Conservation (phyloP, 53 echinoderm and acorn worm species). For the Holothuria leucospilota region DNA sequence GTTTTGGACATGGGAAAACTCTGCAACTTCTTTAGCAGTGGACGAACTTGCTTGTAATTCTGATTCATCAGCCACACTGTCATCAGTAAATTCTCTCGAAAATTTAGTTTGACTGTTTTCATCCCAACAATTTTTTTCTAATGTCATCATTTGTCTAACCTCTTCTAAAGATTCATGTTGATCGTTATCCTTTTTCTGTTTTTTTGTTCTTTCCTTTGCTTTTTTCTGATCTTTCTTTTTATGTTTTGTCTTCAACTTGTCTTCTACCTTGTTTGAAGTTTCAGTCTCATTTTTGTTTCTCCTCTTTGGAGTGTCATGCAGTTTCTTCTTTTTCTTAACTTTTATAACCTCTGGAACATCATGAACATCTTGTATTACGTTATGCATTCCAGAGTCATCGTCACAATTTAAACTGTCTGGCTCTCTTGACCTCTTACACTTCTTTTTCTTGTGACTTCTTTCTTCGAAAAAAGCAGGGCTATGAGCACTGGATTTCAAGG, state of each 20-base stretch:
- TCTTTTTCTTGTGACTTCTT: slow-evolving; percentile 1
- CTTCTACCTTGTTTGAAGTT: no score
- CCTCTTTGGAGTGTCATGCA: not conserved
- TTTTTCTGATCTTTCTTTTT: not conserved
- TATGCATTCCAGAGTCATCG: not conserved
- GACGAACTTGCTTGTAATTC: not conserved
- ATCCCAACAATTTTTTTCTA: not conserved
- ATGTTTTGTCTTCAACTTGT: not conserved
- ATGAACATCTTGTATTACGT: not conserved
- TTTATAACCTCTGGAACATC: not conserved
- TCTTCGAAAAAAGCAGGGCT: not conserved
- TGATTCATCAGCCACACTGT: not conserved
- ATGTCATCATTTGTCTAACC: not conserved
- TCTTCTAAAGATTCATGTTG: no score
- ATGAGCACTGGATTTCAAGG: no score
- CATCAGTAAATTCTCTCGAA: no score
- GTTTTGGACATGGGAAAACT: no score
- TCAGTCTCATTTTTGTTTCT: not conserved
- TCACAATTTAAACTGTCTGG: not conserved
- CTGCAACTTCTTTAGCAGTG: not conserved
- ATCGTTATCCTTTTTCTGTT: not conserved
- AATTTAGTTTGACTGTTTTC: no score
- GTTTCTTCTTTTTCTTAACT: not conserved
- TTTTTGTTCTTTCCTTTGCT: not conserved
- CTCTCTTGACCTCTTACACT: not conserved